Evolutionary conservation across 1,140 invertebrate genomes (phyloP).

Genomic region (Mactra quadrangularis): DNA sequence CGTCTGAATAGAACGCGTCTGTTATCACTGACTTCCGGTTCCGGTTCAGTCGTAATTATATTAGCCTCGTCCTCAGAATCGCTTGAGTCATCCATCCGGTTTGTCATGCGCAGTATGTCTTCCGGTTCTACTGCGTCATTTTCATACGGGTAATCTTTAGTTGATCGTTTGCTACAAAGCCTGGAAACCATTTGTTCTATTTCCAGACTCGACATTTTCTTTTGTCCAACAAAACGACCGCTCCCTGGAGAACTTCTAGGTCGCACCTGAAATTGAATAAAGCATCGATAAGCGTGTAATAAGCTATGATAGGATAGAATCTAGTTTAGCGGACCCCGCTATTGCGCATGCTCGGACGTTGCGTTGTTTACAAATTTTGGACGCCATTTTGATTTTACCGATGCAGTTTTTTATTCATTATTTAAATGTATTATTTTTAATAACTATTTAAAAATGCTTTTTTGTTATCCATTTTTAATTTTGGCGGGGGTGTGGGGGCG

Average conservation of each 20-base stretch:
- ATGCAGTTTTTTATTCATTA: too few relatives aligned
- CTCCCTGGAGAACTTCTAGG: not conserved
- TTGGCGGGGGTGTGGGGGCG: too few relatives aligned
- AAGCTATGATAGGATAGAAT: too few relatives aligned
- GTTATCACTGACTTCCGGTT: not conserved
- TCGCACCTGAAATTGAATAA: conserved; percentile 3
- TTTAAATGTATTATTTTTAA: too few relatives aligned
- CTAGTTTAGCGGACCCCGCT: too few relatives aligned
- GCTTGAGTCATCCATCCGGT: not conserved
- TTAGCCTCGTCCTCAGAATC: not conserved
- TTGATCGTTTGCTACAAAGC: conserved; percentile 22
- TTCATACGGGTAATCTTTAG: conserved; percentile 30
- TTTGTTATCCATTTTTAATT: too few relatives aligned
- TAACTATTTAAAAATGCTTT: too few relatives aligned
- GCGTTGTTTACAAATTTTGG: too few relatives aligned
- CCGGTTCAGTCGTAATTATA: not conserved
- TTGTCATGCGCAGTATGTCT: conserved; percentile 40
- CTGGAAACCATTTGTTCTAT: conserved; percentile 51
- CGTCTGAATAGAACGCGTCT: not conserved
- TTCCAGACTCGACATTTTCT: conserved; percentile 41
- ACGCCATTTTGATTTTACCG: too few relatives aligned
- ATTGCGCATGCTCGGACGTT: too few relatives aligned
- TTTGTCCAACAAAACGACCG: conserved; percentile 47
- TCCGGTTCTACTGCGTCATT: conserved; percentile 6
- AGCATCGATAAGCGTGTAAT: too few relatives aligned